Evolutionary conservation across 2,888 invertebrate species (phyloP).

Genomic region (Heterodera filipjevi): DNA sequence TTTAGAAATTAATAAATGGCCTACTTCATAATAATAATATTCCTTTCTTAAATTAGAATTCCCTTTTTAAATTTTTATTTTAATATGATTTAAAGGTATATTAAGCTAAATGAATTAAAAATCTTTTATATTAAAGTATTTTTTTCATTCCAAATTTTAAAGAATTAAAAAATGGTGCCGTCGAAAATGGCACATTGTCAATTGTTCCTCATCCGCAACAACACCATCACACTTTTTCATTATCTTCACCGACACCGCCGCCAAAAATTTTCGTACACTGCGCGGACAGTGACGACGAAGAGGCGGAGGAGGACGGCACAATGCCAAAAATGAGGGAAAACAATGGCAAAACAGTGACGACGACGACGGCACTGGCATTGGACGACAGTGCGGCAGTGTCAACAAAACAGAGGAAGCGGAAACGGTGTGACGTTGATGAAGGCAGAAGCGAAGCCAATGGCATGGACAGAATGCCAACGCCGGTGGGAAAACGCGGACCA

Average conservation of each 20-base stretch:
- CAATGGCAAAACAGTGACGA: background rate
- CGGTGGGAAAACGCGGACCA: conserved; percentile 19
- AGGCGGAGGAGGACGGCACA: background rate
- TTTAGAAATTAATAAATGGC: no score
- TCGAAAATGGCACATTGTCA: background rate
- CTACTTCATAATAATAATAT: no score
- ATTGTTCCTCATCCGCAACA: background rate
- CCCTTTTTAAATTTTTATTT: no score
- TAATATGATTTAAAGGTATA: no score
- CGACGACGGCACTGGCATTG: background rate
- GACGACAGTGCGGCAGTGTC: background rate
- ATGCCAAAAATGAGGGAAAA: background rate
- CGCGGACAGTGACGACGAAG: background rate
- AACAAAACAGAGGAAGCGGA: background rate
- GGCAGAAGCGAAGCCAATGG: no score
- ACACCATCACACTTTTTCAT: background rate
- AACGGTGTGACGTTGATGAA: no score
- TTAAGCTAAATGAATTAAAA: no score
- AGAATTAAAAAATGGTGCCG: background rate
- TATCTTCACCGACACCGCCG: background rate
- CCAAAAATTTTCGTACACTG: background rate
- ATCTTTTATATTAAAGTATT: no score
- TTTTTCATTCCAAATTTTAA: background rate
- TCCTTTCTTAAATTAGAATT: no score
- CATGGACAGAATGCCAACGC: background rate